Evolutionary conservation across 2,797 vertebrate genomes (phyloP).

Genomic region (Euphonia xanthogaster): DNA sequence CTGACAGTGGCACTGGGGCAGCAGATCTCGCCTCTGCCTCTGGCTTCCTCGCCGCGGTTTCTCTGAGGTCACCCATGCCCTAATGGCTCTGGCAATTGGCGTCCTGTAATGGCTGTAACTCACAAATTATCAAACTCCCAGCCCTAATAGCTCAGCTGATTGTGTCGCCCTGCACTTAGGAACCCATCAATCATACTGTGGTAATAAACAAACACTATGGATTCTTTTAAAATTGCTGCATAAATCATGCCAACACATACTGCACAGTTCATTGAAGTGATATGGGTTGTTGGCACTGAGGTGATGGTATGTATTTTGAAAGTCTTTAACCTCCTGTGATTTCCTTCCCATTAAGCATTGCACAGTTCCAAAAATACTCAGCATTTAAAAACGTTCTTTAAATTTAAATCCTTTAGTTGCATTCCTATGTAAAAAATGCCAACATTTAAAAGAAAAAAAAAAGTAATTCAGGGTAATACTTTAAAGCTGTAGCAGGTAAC

Average conservation of each 20-base stretch:
- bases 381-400: neutral
- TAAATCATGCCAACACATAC: constrained; percentile 40
- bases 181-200: constrained; percentile 40
- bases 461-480: neutral
- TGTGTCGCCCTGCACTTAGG: neutral
- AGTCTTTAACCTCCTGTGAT: constrained; percentile 24
- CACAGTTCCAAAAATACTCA: neutral
- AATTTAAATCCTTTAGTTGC: neutral
- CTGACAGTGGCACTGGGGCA: accelerated
- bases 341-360: constrained; percentile 20
- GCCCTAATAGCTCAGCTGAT: constrained; percentile 18
- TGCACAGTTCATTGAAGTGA: constrained; percentile 29
- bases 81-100: neutral
- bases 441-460: neutral
- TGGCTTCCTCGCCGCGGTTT: accelerated
- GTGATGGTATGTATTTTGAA: constrained; percentile 20
- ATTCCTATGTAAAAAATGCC: neutral
- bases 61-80: neutral
- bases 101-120: neutral
- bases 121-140: constrained; percentile 22
- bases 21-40: accelerated
- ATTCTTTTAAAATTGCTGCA: constrained; percentile 43
- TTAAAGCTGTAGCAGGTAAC: neutral
- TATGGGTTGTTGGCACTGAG: constrained; percentile 17
- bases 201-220: constrained; percentile 55